Conservation (phyloP, 2,113 vertebrate genomes). For the Sceloporus undulatus region DNA sequence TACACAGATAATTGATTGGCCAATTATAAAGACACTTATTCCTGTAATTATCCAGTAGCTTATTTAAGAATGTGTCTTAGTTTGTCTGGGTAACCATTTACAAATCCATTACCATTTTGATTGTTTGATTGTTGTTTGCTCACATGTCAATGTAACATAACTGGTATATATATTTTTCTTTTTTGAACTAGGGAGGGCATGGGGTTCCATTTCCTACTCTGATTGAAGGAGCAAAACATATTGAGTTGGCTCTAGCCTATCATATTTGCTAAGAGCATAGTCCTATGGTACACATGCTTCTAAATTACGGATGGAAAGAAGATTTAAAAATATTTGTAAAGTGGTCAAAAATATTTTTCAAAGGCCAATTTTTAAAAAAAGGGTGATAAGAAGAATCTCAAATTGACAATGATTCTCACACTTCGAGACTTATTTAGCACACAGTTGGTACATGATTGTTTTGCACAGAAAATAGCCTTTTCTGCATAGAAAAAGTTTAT, state of each 20-base stretch:
- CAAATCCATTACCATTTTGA: not conserved
- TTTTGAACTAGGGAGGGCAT: not conserved
- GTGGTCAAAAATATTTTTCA: too few relatives aligned
- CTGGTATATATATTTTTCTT: too few relatives aligned
- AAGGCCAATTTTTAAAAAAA: too few relatives aligned
- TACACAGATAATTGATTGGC: constrained; percentile 8
- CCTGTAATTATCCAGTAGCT: not conserved
- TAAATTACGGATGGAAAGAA: not conserved
- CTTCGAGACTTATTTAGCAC: too few relatives aligned
- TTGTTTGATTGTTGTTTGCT: not conserved
- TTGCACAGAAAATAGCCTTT: too few relatives aligned
- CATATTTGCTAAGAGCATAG: not conserved
- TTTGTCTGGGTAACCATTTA: not conserved
- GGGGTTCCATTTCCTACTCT: not conserved
- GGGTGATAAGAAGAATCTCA: too few relatives aligned
- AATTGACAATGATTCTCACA: too few relatives aligned
- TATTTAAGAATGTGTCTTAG: not conserved
- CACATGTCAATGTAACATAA: not conserved
- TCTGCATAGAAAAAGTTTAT: too few relatives aligned
- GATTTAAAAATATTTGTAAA: too few relatives aligned
- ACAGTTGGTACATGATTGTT: too few relatives aligned
- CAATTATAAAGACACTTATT: not conserved
- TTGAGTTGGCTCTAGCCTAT: not conserved
- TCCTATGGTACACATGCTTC: not conserved
- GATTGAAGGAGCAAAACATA: not conserved